These are phyloP conservation scores for Labeo catla DNA, from an alignment of 2,113 vertebrate species.

Conservation along the genomic window DNA sequence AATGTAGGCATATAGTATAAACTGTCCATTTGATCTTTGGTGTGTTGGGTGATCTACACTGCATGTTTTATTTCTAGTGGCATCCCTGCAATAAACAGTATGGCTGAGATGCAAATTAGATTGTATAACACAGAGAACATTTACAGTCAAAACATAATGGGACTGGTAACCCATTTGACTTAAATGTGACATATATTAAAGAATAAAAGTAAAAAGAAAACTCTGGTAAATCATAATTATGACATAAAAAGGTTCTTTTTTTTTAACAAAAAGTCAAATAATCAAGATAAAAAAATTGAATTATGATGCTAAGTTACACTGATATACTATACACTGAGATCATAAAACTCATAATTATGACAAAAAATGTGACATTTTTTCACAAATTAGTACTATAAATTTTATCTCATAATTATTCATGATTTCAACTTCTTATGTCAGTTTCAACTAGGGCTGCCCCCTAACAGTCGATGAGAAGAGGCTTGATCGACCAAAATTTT, in stretches of 20 bases:
- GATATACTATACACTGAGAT: too few species aligned
- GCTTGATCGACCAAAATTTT: too few species aligned
- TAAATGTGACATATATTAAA: background rate
- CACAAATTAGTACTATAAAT: too few species aligned
- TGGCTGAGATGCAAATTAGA: background rate
- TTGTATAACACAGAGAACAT: background rate
- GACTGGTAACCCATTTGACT: background rate
- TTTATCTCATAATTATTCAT: too few species aligned
- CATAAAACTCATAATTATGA: too few species aligned
- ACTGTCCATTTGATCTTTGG: conserved; percentile 15
- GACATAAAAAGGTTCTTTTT: background rate
- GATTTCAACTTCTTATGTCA: background rate
- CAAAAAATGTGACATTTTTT: too few species aligned
- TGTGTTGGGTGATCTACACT: background rate
- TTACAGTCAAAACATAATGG: background rate
- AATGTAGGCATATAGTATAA: background rate
- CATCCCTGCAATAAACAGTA: background rate
- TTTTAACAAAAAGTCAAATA: background rate
- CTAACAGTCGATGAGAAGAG: too few species aligned
- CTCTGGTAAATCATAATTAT: background rate
- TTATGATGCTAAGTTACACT: too few species aligned
- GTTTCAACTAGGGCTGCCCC: too few species aligned
- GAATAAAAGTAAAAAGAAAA: background rate
- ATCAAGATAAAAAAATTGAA: background rate
- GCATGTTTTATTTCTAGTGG: background rate